Evolutionary conservation across 1,140 invertebrate species (phyloP), one percentile per base, ranked within the genome.

Genomic region (Drosophila gunungcola): DNA sequence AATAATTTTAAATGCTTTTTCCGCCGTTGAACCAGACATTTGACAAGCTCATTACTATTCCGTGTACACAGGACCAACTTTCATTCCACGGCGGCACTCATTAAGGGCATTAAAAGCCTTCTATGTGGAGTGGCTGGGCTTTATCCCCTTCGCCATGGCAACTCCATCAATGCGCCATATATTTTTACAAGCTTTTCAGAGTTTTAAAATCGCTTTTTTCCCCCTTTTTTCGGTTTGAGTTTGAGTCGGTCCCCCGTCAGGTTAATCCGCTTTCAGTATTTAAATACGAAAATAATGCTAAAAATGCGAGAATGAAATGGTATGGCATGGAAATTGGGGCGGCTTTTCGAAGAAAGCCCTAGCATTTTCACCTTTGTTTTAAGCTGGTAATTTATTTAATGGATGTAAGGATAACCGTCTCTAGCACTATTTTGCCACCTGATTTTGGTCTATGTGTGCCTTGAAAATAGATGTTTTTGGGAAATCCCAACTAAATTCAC

Each of bases 211-310:
- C 67, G 21, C 38, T 51, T 56, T 61, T 21, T 32, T 32, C 7
- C 6, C 29, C 5, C 16, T n/a, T 11, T 52, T 55, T 48, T 48
- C 11, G 49, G 29, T 0, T 25, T 38, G 63, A 41, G 52, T 21
- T 58, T 29, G 54, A 52, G 42, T 55, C 45, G 49, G 63, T 34
- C 51, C 53, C 49, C 56, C 73, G 73, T 42, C 75, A 73, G 54
- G 65, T 89, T 89, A 90, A 89, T 89, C 84, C 84, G 80, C 85
- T 89, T 89, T 78, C 72, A 78, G 85, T 84, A 89, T 84, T 89
- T 90, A 89, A 89, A 90, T 90, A 74, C 85, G 77, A 84, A 84
- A 85, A 89, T 89, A 73, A 89, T 84, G 65, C 55, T 65, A 65
- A 77, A 89, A 89, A 57, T 65, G 75, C 21, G 49, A 51, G 48